Percentiles rank a stretch among this genome's conserved stretches.
phyloP scores from a whole-genome alignment of 2,797 vertebrate genomes.

The Paratrypauchen microcephalus region DNA sequence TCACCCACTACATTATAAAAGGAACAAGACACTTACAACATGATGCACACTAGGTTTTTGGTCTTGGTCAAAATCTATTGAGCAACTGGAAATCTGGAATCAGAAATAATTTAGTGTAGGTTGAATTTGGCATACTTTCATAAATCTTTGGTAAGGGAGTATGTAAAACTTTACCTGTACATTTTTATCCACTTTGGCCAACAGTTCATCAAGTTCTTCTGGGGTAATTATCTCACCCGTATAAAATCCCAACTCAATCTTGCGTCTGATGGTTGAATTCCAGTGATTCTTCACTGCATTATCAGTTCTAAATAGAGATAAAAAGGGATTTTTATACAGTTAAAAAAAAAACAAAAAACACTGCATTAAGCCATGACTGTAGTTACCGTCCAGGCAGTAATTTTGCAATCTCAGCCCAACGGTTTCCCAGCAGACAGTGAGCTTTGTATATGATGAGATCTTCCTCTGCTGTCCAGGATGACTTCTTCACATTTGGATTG shows the following conservation, averaged over 20 bases:
- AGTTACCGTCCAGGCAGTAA: slow-evolving; percentile 92
- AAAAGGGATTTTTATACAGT: background rate
- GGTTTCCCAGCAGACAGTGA: slow-evolving; percentile 92
- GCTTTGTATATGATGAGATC: slow-evolving; percentile 96
- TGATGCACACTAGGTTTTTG: slow-evolving; percentile 30
- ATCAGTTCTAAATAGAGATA: slow-evolving; percentile 82
- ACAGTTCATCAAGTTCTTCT: slow-evolving; percentile 67
- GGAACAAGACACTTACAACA: slow-evolving; percentile 44
- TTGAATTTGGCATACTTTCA: background rate
- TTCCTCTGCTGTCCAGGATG: slow-evolving; percentile 95
- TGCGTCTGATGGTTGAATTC: slow-evolving; percentile 98
- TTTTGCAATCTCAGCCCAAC: slow-evolving; percentile 98
- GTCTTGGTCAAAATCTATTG: slow-evolving; percentile 35
- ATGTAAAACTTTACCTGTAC: slow-evolving; percentile 48
- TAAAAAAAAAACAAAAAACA: background rate
- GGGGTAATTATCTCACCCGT: slow-evolving; percentile 69
- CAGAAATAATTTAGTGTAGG: background rate
- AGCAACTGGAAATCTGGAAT: slow-evolving; percentile 55
- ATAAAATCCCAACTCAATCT: slow-evolving; percentile 91
- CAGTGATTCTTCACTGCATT: slow-evolving; percentile 99
- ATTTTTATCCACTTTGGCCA: slow-evolving; percentile 58
- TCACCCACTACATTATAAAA: background rate
- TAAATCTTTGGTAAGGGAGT: background rate
- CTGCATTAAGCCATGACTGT: background rate
- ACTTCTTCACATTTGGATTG: slow-evolving; percentile 97